Evolutionary conservation across 2,888 invertebrate genomes (phyloP).

Genomic region (Tenthredo notha): DNA sequence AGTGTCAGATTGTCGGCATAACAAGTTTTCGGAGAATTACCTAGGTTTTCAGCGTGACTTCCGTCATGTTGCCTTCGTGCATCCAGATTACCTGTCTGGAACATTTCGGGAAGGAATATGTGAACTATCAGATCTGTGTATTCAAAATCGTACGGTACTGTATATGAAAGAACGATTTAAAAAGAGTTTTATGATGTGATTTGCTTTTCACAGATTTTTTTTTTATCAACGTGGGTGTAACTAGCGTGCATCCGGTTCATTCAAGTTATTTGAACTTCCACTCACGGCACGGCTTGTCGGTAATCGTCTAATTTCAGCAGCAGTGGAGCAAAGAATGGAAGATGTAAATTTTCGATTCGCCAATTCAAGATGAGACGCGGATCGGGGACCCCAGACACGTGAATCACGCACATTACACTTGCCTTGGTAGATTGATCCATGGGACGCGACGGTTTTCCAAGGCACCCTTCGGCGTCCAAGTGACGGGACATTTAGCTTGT

Average conservation of each 20-base stretch:
- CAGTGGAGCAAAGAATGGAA: not conserved
- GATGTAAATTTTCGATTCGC: conserved; percentile 28
- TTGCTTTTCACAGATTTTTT: not conserved
- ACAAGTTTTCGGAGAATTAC: no score
- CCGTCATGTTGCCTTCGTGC: not conserved
- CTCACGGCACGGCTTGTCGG: not conserved
- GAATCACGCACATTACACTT: conserved; percentile 44
- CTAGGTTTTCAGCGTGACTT: no score
- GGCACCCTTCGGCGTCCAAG: conserved; percentile 30
- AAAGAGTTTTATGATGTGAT: not conserved
- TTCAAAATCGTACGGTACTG: not conserved
- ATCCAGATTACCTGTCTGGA: not conserved
- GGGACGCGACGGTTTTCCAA: conserved; percentile 34
- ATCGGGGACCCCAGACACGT: conserved; percentile 37
- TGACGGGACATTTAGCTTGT: conserved; percentile 44
- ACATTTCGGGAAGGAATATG: not conserved
- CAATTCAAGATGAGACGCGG: conserved; percentile 4
- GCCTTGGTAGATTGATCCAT: conserved; percentile 43
- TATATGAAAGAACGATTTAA: not conserved
- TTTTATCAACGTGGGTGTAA: not conserved
- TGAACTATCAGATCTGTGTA: not conserved
- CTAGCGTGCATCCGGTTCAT: not conserved
- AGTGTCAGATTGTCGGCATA: not conserved
- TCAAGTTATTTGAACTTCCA: not conserved
- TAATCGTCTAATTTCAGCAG: conserved; percentile 25